Conservation (phyloP, 1,140 invertebrate species). For the Tribolium madens region DNA sequence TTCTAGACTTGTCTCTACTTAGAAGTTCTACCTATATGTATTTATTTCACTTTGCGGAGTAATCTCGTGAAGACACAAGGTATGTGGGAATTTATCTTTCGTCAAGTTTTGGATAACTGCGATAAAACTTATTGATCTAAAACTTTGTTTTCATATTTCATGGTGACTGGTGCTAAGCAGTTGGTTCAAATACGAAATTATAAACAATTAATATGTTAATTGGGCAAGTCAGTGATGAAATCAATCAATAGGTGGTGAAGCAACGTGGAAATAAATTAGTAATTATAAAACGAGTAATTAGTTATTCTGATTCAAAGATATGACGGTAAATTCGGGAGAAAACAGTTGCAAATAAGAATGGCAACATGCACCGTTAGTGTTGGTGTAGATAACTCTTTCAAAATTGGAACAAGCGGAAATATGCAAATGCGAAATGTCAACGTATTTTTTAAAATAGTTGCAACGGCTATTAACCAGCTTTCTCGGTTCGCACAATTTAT, state of each 20-base stretch:
- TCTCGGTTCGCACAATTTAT: constrained; percentile 29
- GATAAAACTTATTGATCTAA: background rate
- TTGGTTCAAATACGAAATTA: constrained; percentile 10
- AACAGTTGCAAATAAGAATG: constrained; percentile 2
- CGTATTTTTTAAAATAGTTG: constrained; percentile 23
- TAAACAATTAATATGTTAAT: constrained; percentile 20
- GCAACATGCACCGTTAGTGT: constrained; percentile 14
- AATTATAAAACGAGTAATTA: constrained; percentile 23
- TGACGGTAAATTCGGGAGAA: background rate
- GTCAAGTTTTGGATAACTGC: no score
- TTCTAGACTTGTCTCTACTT: background rate
- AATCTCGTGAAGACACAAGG: no score
- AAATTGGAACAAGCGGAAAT: constrained; percentile 37
- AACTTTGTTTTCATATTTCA: background rate
- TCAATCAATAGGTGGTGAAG: constrained; percentile 18
- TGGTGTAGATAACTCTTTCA: constrained; percentile 33
- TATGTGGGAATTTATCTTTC: no score
- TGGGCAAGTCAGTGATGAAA: constrained; percentile 10
- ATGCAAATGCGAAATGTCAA: constrained; percentile 36
- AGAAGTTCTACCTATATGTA: background rate
- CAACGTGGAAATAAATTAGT: constrained; percentile 20
- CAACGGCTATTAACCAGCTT: constrained; percentile 35
- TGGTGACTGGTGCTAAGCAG: background rate
- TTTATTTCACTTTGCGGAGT: no score
- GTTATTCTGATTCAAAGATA: constrained; percentile 9